phyloP scores from a whole-genome alignment of 2,113 vertebrate genomes.

The Gobiocypris rarus region DNA sequence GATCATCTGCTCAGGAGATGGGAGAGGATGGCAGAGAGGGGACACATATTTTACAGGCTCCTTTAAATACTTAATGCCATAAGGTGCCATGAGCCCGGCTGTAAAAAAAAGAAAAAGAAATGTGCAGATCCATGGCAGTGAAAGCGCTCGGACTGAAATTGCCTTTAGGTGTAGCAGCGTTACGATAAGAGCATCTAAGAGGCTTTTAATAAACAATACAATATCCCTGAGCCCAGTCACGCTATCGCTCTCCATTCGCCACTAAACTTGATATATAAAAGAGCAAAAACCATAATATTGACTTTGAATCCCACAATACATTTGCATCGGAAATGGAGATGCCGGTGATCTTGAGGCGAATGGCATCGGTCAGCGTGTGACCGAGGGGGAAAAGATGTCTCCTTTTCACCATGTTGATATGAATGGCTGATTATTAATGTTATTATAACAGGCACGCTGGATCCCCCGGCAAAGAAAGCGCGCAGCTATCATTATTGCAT shows the following conservation, averaged over 20 bases:
- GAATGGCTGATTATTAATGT: constrained; percentile 52
- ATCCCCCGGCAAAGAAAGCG: constrained; percentile 31
- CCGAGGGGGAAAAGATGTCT: background rate
- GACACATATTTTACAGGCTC: constrained; percentile 68
- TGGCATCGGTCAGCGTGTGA: background rate
- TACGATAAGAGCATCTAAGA: constrained; percentile 60
- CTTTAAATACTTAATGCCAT: constrained; percentile 73
- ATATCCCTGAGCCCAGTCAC: constrained; percentile 57
- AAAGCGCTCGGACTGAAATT: constrained; percentile 60
- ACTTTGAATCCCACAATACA: constrained; percentile 19
- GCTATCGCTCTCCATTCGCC: constrained; percentile 57
- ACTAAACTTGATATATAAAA: constrained; percentile 40
- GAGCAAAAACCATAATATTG: constrained; percentile 44
- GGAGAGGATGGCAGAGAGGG: constrained; percentile 50
- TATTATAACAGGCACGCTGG: constrained; percentile 40
- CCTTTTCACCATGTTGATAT: constrained; percentile 3
- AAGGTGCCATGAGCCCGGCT: constrained; percentile 63
- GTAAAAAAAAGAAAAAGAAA: constrained; percentile 63
- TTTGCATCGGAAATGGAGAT: constrained; percentile 20
- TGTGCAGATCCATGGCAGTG: constrained; percentile 58
- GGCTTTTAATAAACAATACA: constrained; percentile 65
- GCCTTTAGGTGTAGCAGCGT: constrained; percentile 44
- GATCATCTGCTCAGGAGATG: constrained; percentile 73
- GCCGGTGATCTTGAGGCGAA: background rate
- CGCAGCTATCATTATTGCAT: constrained; percentile 34